phyloP scores from a whole-genome alignment of 92 coral and sea anemone genomes.

The Paramuricea clavata region DNA sequence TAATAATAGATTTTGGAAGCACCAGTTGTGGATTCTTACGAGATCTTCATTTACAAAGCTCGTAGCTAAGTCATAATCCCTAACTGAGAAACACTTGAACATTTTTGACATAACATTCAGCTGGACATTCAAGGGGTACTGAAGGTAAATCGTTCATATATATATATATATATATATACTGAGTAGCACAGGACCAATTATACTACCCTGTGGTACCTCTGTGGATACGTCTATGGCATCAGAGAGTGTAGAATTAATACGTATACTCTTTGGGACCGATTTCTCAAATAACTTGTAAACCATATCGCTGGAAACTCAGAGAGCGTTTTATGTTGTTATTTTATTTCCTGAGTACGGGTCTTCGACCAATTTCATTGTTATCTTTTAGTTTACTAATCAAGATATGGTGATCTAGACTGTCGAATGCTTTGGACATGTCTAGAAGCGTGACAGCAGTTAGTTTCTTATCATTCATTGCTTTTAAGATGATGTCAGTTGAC shows the following conservation, averaged over 20 bases:
- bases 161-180: too few relatives aligned
- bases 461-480: too few relatives aligned
- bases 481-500: too few relatives aligned
- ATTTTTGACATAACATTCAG: slow-evolving; percentile 6
- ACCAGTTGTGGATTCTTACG: slow-evolving; percentile 9
- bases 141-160: slow-evolving; percentile 31
- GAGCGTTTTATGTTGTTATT: too few relatives aligned
- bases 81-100: slow-evolving; percentile 6
- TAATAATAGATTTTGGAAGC: slow-evolving; percentile 24
- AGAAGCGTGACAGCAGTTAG: too few relatives aligned
- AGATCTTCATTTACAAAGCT: slow-evolving; percentile 24
- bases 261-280: slow-evolving; percentile 40
- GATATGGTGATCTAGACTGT: too few relatives aligned
- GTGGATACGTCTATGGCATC: slow-evolving; percentile 9
- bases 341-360: too few relatives aligned
- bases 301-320: too few relatives aligned
- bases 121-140: not conserved
- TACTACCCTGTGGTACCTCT: slow-evolving; percentile 61
- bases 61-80: slow-evolving; percentile 33
- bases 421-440: too few relatives aligned
- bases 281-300: too few relatives aligned
- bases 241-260: slow-evolving; percentile 52
- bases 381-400: too few relatives aligned
- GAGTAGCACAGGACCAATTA: slow-evolving; percentile 41
- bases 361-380: too few relatives aligned